Percentiles rank a stretch among this genome's conserved stretches.
These are phyloP conservation scores for Ecdyonurus torrentis DNA, from an alignment of 2,888 invertebrate species.

Conservation along the genomic window DNA sequence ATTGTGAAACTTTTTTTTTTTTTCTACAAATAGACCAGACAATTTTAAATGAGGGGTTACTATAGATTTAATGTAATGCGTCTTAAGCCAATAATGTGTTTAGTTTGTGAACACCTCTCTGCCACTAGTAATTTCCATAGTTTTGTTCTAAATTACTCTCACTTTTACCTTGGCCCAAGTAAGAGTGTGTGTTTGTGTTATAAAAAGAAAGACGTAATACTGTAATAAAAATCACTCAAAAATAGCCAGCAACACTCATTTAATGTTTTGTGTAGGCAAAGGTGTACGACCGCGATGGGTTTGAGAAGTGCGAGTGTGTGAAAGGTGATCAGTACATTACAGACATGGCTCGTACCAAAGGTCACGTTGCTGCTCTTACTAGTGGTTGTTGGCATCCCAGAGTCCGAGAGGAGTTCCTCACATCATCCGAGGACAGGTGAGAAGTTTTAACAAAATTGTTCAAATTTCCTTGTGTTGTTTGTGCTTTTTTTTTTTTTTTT, in stretches of 20 bases:
- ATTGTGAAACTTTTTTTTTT: too few relatives aligned
- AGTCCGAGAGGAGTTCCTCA: constrained; percentile 80
- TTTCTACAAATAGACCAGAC: too few relatives aligned
- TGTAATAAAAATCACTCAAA: too few relatives aligned
- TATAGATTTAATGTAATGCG: too few relatives aligned
- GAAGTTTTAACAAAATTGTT: constrained; percentile 9
- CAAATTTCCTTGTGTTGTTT: too few relatives aligned
- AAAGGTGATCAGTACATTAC: constrained; percentile 93
- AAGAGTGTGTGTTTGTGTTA: background rate
- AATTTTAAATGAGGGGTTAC: too few relatives aligned
- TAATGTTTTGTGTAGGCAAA: constrained; percentile 46
- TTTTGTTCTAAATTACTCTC: too few relatives aligned
- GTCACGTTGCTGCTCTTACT: constrained; percentile 83
- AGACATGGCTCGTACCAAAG: constrained; percentile 85
- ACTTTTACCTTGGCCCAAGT: background rate
- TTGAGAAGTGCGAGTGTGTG: constrained; percentile 79
- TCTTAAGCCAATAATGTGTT: too few relatives aligned
- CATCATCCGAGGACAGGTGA: constrained; percentile 78
- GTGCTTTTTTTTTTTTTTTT: background rate
- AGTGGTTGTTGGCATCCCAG: constrained; percentile 90
- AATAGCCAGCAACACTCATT: too few relatives aligned
- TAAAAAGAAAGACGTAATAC: too few relatives aligned
- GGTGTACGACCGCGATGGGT: constrained; percentile 85
- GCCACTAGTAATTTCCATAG: too few relatives aligned
- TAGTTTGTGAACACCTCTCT: too few relatives aligned